A percentile compares a stretch with the other conserved stretches of the same genome.
Conservation (phyloP, 2,797 vertebrate species). For the Scolopax rusticola region DNA sequence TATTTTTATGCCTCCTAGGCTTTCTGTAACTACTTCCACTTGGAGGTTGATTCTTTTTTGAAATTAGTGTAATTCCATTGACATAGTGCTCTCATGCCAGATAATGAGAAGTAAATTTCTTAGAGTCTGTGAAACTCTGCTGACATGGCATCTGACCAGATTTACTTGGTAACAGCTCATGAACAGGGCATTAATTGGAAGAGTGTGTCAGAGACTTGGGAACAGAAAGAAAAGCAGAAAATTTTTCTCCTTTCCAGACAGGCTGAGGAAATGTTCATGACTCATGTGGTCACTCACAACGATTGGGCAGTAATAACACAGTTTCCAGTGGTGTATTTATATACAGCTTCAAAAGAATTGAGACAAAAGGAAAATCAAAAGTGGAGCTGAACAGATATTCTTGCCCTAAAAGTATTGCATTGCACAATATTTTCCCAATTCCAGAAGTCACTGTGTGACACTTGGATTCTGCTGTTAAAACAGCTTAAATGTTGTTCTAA, state of each 20-base stretch:
- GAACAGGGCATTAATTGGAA: neutral
- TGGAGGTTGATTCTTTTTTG: neutral
- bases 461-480: neutral
- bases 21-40: neutral
- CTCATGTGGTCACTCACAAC: neutral
- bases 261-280: neutral
- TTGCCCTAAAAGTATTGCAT: neutral
- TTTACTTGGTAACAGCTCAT: neutral
- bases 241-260: conserved; percentile 35
- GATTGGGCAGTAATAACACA: neutral
- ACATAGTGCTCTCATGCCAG: neutral
- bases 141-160: neutral
- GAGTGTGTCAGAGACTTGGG: neutral
- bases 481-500: neutral
- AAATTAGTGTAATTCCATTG: neutral
- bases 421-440: neutral
- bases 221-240: conserved; percentile 30
- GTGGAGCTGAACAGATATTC: neutral
- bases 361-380: neutral
- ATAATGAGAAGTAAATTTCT: neutral
- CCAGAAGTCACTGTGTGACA: neutral
- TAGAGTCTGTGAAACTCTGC: neutral
- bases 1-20: neutral
- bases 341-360: neutral
- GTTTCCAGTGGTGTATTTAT: conserved; percentile 34